These are phyloP conservation scores for Callionymus lyra DNA, from an alignment of 2,113 vertebrate species.

Conservation along the genomic window DNA sequence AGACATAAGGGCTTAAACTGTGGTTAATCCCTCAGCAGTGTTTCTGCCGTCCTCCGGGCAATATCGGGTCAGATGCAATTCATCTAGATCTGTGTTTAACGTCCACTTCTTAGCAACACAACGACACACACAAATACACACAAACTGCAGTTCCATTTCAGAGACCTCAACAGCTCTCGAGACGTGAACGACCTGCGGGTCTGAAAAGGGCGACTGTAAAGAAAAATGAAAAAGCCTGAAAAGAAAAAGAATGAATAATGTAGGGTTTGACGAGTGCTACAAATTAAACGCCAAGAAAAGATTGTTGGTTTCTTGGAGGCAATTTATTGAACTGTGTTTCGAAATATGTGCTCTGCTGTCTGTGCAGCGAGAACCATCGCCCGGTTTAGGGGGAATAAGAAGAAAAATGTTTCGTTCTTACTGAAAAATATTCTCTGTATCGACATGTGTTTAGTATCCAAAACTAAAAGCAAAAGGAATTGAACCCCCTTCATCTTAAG, in stretches of 20 bases:
- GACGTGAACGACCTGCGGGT: conserved; percentile 10
- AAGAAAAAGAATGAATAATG: not conserved
- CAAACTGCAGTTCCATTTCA: conserved; percentile 1
- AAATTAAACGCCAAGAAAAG: too few species aligned
- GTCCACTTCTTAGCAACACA: conserved; percentile 15
- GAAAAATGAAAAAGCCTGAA: conserved; percentile 1
- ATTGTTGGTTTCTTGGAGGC: too few species aligned
- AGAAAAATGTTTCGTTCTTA: too few species aligned
- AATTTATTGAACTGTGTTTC: too few species aligned
- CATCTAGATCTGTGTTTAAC: conserved; percentile 25
- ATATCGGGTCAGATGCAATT: conserved; percentile 37
- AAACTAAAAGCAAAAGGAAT: too few species aligned
- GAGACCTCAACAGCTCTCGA: conserved; percentile 2
- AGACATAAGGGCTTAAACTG: conserved; percentile 45
- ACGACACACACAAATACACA: conserved; percentile 7
- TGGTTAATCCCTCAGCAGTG: conserved; percentile 51
- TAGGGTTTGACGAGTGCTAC: not conserved
- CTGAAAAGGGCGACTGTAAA: conserved; percentile 10
- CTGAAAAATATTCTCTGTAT: too few species aligned
- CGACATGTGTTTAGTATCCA: too few species aligned
- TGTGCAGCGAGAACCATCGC: too few species aligned
- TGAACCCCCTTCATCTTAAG: too few species aligned
- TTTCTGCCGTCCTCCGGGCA: conserved; percentile 42
- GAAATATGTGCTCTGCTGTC: too few species aligned
- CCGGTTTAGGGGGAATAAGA: too few species aligned